phyloP scores from a whole-genome alignment of 2,113 vertebrate species.

The Arvicanthis niloticus region DNA sequence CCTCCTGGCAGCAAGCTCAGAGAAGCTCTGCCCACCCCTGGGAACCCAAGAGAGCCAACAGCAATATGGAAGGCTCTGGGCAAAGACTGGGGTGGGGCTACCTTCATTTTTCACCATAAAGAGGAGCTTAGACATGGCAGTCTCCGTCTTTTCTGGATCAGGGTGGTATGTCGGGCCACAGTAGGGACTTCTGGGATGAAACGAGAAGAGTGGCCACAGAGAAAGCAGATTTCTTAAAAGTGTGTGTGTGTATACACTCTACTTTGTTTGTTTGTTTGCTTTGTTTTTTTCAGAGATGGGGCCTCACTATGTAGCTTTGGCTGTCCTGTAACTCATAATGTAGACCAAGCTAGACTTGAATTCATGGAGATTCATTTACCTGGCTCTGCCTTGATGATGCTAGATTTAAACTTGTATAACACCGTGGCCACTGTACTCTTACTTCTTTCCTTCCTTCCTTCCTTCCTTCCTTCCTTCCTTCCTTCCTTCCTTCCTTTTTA shows the following conservation, averaged over 20 bases:
- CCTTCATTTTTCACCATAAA: neutral
- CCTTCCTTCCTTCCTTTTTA: neutral
- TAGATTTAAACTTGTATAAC: neutral
- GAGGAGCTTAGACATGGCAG: neutral
- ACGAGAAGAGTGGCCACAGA: neutral
- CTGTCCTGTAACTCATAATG: neutral
- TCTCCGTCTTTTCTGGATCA: neutral
- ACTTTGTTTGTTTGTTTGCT: neutral
- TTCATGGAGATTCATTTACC: neutral
- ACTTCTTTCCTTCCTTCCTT: neutral
- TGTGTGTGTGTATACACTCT: neutral
- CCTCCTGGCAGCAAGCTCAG: slow-evolving; percentile 30
- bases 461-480: neutral
- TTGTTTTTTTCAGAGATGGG: neutral
- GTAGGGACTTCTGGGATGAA: slow-evolving; percentile 3
- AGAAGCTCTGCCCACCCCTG: neutral
- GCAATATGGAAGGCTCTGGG: neutral
- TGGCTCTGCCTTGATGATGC: neutral
- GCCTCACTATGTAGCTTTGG: neutral
- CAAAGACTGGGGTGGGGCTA: neutral
- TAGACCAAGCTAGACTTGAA: neutral
- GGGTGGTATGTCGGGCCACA: slow-evolving; percentile 24
- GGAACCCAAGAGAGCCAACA: neutral
- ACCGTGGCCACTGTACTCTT: neutral
- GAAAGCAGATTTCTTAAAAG: neutral